Evolutionary conservation across 2,113 vertebrate genomes (phyloP), one percentile per base, ranked within the genome.

Genomic region (Xiphorhynchus elegans): DNA sequence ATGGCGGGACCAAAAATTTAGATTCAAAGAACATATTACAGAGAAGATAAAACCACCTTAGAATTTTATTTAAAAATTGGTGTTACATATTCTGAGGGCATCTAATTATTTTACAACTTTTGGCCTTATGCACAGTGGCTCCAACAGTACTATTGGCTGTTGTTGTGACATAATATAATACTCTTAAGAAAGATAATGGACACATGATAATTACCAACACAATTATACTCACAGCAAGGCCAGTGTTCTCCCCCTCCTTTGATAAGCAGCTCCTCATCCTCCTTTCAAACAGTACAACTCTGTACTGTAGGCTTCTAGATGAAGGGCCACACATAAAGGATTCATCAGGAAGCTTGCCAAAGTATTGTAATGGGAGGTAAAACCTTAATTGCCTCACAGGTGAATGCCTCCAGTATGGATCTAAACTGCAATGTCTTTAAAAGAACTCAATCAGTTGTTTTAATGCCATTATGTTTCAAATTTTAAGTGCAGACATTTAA

Each of bases 261-360:
- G 81, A 89, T 17, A 86, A 80, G 44, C 74, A 88, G 73, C 26
- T 86, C 68, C 60, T 79, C 62, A 82, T 84, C 53, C 53, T 88
- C 87, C 66, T 84, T 93, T 87, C 40, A 96, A 84, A 91, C 37
- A 35, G 53, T 29, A 40, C 8, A 82, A 56, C 50, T 74, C 72
- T 83, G 68, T 85, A 83, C 81, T 70, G 24, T 69, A 93, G 52
- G 39, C 77, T 95, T 91, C 78, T 47, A 93, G 81, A 82, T 39
- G 53, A 94, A 47, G 58, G 66, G 56, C 78, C 58, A 84, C 80
- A 92, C 39, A 83, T 79, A 93, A 90, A 95, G 46, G 40, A 95
- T 96, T 83, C 91, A 92, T 83, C 81, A 63, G 93, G 84, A 97
- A 97, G 87, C 56, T 84, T 97, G 95, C 97, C 93, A 96, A 93